Conservation (phyloP, 2,888 invertebrate genomes). For the Thecocarcelia acutangulata region DNA sequence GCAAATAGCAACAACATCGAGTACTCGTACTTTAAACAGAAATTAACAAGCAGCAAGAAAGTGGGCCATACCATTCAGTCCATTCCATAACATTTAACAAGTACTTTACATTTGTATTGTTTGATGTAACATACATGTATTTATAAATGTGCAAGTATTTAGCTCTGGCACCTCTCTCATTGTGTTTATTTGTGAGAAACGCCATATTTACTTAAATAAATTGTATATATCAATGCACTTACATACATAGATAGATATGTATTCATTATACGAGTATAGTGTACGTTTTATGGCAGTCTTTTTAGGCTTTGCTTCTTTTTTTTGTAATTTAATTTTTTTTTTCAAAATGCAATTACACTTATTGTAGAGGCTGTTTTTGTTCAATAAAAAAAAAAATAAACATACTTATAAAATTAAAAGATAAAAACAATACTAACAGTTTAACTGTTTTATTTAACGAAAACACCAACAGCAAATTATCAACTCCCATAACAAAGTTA, state of each 20-base stretch:
- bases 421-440: constrained; percentile 3
- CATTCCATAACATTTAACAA: constrained; percentile 52
- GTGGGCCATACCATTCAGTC: constrained; percentile 59
- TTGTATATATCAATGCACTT: not conserved
- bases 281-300: constrained; percentile 2
- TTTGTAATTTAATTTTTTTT: not conserved
- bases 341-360: constrained; percentile 49
- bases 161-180: constrained; percentile 53
- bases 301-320: constrained; percentile 2
- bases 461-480: constrained; percentile 18
- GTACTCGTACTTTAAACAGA: constrained; percentile 27
- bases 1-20: constrained; percentile 32
- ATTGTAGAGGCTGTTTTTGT: constrained; percentile 45
- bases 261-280: no score
- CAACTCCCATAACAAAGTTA: constrained; percentile 49
- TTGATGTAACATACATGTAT: not conserved
- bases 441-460: constrained; percentile 17
- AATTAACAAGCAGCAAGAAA: constrained; percentile 59
- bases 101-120: constrained; percentile 38
- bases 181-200: constrained; percentile 46
- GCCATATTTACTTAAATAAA: constrained; percentile 30
- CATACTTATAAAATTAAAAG: not conserved
- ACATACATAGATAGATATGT: no score
- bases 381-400: constrained; percentile 11
- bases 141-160: not conserved